phyloP scores from a whole-genome alignment of 2,797 vertebrate genomes.

The Echiichthys vipera region DNA sequence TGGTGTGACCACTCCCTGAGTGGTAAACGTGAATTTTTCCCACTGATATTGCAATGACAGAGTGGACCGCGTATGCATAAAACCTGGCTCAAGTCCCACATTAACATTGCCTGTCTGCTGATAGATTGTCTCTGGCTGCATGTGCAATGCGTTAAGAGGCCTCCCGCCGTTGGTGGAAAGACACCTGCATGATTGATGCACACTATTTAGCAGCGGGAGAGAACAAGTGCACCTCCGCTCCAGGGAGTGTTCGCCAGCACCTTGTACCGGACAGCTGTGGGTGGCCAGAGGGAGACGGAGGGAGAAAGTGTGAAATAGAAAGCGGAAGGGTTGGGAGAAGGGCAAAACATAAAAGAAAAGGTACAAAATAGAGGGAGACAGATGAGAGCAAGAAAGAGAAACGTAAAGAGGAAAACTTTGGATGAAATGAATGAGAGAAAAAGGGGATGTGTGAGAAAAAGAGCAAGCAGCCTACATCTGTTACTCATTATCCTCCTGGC shows the following conservation, averaged over 20 bases:
- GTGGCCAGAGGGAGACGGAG: conserved; percentile 88
- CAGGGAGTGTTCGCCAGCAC: conserved; percentile 84
- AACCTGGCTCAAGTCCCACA: conserved; percentile 58
- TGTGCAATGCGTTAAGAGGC: conserved; percentile 63
- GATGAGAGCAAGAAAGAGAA: conserved; percentile 52
- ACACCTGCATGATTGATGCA: conserved; percentile 78
- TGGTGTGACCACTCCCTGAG: not conserved
- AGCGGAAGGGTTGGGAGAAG: not conserved
- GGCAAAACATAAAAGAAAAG: not conserved
- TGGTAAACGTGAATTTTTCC: conserved; percentile 14
- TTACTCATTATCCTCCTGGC: conserved; percentile 90
- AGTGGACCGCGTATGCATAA: conserved; percentile 59
- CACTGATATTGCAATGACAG: conserved; percentile 40
- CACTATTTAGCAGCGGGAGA: conserved; percentile 70
- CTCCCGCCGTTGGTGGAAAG: conserved; percentile 44
- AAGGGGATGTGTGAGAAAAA: conserved; percentile 56
- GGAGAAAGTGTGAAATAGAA: conserved; percentile 23
- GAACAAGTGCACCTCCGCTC: conserved; percentile 87
- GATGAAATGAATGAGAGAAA: conserved; percentile 48
- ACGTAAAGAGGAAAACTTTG: conserved; percentile 10
- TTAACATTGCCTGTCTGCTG: conserved; percentile 58
- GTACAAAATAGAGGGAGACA: conserved; percentile 51
- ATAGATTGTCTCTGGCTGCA: conserved; percentile 70
- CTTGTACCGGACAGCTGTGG: conserved; percentile 90
- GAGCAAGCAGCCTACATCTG: conserved; percentile 89